Evolutionary conservation across 1,140 invertebrate genomes (phyloP), one percentile per base, ranked within the genome.

Genomic region (Pogonus chalceus): DNA sequence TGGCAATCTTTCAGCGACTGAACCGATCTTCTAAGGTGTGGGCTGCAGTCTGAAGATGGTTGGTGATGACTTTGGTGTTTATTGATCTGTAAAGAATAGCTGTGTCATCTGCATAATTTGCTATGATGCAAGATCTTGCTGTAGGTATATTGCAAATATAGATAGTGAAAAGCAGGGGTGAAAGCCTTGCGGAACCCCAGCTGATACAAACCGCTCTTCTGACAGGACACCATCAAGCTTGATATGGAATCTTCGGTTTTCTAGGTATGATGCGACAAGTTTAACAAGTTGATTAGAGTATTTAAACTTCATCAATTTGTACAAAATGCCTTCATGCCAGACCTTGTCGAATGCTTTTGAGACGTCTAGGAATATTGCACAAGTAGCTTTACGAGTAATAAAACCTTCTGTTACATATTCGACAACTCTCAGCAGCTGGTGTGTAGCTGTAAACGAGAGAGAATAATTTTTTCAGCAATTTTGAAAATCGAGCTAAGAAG

Each of bases 311-410:
- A 49, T 7, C n/a, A 66, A 22, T 58, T 63, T 65, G 43, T 52
- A 54, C 1, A 62, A 23, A 1, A 62, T 56, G 1, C 61, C 63
- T 20, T 60, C 37, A 18, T 56, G 60, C 64, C 63, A 65, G 12
- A 63, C 62, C 53, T 47, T 54, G 51, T 66, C 64, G 51, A 65
- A 66, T 10, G 64, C 63, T 24, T 65, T 66, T 31, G 60, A 51
- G n/a, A 64, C 49, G 43, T 65, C 62, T 0, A 62, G 53, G 12
- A 61, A 53, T 16, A 59, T 18, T 16, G 56, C 52, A 12, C 20
- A 53, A 23, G 61, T 65, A 14, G 10, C 35, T 31, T 31, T n/a
- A n/a, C n/a, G n/a, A n/a, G n/a, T n/a, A n/a, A n/a, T n/a, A n/a
- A n/a, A n/a, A n/a, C n/a, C n/a, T n/a, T n/a, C n/a, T n/a, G n/a